Percentiles rank a stretch among this genome's conserved stretches.
Conservation (phyloP, 2,113 vertebrate genomes). For the Pheucticus melanocephalus region DNA sequence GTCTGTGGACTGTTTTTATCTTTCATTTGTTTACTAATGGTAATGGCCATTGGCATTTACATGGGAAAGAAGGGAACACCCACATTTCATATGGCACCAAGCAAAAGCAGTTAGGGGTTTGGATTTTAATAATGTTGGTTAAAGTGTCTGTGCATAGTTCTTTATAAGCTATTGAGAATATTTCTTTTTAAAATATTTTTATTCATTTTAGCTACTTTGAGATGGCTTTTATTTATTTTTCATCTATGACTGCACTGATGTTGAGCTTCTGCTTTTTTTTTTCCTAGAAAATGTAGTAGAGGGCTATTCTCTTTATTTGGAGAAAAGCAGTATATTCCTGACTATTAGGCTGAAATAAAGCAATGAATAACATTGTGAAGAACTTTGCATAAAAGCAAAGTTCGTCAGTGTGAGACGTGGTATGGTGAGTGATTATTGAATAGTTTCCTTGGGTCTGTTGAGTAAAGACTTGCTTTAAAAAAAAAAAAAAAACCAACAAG, state of each 20-base stretch:
- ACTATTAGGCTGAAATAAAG: not conserved
- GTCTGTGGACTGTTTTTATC: not conserved
- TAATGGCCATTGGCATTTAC: not conserved
- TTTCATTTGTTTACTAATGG: not conserved
- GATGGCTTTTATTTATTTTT: conserved; percentile 8
- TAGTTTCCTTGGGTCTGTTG: not conserved
- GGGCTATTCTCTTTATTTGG: conserved; percentile 16
- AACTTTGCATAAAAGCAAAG: not conserved
- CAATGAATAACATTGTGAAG: not conserved
- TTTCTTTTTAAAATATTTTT: conserved; percentile 8
- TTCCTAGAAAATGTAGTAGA: conserved; percentile 12
- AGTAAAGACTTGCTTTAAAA: not conserved
- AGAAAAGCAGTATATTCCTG: not conserved
- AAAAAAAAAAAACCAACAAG: not conserved
- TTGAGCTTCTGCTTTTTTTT: not conserved
- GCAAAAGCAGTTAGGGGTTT: not conserved
- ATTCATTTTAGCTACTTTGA: not conserved
- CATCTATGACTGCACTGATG: not conserved
- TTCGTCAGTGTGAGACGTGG: not conserved
- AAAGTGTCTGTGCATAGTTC: not conserved
- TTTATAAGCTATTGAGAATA: not conserved
- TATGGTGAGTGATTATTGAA: not conserved
- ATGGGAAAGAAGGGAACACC: not conserved
- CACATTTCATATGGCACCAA: not conserved
- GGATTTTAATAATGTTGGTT: not conserved